Percentiles rank a stretch among this genome's conserved stretches.
Evolutionary conservation across 2,888 invertebrate species (phyloP).

Genomic region (Sarcophaga subvicina): DNA sequence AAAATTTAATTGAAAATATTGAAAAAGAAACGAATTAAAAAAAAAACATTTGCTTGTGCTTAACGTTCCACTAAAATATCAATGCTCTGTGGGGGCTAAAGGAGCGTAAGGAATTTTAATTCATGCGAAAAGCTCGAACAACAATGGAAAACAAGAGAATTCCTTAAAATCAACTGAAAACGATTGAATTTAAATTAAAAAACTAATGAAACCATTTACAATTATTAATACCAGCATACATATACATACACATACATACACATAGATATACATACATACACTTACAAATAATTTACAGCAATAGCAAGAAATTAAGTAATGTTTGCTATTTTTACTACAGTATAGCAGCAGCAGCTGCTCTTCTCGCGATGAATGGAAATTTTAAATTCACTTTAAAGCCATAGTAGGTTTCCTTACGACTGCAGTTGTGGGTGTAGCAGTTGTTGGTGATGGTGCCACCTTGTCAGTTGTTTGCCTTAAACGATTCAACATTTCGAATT

Average conservation of each 20-base stretch:
- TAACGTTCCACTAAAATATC: background rate
- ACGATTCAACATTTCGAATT: slow-evolving; percentile 59
- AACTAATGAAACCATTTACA: slow-evolving; percentile 7
- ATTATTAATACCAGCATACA: background rate
- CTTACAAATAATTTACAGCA: too few relatives aligned
- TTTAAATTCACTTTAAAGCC: too few relatives aligned
- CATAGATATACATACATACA: background rate
- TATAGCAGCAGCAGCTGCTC: too few relatives aligned
- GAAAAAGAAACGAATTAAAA: too few relatives aligned
- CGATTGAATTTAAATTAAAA: slow-evolving; percentile 57
- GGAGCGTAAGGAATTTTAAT: background rate
- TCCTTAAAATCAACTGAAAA: slow-evolving; percentile 47
- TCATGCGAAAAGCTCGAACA: background rate
- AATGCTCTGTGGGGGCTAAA: background rate
- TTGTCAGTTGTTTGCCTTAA: slow-evolving; percentile 12
- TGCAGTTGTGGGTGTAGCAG: slow-evolving; percentile 17
- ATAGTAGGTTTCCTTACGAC: background rate
- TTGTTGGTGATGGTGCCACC: background rate
- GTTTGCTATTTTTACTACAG: too few relatives aligned
- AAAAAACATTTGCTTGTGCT: too few relatives aligned
- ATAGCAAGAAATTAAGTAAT: too few relatives aligned
- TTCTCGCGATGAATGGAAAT: too few relatives aligned
- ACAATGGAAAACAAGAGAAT: slow-evolving; percentile 2
- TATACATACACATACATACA: background rate
- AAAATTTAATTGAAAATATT: too few relatives aligned